A percentile compares a stretch with the other conserved stretches of the same genome.
These are phyloP conservation scores for Anguilla megastoma DNA, from an alignment of 2,797 vertebrate species.

Conservation along the genomic window DNA sequence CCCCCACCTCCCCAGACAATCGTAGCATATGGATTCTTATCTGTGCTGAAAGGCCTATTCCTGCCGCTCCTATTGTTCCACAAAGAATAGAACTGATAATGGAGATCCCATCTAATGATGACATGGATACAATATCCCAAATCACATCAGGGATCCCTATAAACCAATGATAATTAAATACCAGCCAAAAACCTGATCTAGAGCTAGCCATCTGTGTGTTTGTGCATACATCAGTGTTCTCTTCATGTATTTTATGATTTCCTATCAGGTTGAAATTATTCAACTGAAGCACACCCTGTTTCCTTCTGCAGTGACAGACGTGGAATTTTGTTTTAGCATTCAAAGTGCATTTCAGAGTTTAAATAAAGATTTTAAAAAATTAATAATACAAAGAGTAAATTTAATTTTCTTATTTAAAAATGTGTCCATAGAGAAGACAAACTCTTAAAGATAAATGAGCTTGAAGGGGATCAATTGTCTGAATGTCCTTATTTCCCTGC, in stretches of 20 bases:
- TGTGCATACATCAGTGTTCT: not conserved
- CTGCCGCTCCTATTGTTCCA: constrained; percentile 3
- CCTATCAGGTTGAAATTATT: not conserved
- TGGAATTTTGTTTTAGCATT: constrained; percentile 12
- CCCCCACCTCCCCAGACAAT: not conserved
- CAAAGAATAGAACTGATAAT: constrained; percentile 25
- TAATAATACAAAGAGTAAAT: constrained; percentile 21
- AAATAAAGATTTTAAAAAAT: not conserved
- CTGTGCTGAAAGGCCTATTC: constrained; percentile 1
- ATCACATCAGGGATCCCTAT: constrained; percentile 11
- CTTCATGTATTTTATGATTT: constrained; percentile 22
- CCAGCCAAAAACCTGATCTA: not conserved
- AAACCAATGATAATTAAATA: constrained; percentile 23
- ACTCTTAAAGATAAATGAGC: constrained; percentile 1
- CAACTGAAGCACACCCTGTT: not conserved
- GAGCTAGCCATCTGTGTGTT: not conserved
- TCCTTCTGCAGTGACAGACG: constrained; percentile 18
- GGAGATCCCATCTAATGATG: constrained; percentile 23
- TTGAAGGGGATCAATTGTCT: not conserved
- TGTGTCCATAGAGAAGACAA: not conserved
- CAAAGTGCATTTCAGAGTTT: not conserved
- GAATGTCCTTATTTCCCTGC: not conserved
- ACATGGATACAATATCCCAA: constrained; percentile 22
- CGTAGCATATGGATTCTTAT: constrained; percentile 1
- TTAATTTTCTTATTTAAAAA: not conserved